A percentile compares a stretch with the other conserved stretches of the same genome.
Conservation (phyloP, 2,797 vertebrate genomes). For the Acanthis flammea region DNA sequence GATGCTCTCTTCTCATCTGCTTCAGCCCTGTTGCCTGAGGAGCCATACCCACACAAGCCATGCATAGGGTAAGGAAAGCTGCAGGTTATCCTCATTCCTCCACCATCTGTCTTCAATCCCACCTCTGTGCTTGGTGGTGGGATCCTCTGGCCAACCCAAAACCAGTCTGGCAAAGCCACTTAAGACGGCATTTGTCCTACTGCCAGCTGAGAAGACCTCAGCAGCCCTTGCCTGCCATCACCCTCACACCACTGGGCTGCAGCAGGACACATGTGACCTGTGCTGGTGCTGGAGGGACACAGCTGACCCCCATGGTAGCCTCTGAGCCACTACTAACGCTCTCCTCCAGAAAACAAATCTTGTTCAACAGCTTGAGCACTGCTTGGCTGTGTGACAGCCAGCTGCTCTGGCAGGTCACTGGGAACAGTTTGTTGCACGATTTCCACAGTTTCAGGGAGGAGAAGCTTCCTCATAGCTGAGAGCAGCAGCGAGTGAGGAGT, state of each 20-base stretch:
- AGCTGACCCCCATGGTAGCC: fast-evolving
- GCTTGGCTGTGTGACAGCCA: conserved; percentile 39
- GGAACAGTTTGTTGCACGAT: neutral
- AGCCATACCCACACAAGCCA: neutral
- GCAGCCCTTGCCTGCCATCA: neutral
- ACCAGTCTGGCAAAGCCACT: neutral
- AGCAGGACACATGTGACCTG: neutral
- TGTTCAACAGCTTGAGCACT: neutral
- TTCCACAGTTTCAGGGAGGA: conserved; percentile 49
- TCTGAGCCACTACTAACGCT: neutral
- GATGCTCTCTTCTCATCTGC: neutral
- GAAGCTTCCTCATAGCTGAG: conserved; percentile 57
- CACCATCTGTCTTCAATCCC: neutral
- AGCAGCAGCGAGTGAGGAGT: neutral
- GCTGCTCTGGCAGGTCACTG: conserved; percentile 37
- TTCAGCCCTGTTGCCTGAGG: neutral
- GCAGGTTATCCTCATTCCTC: neutral
- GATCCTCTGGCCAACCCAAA: neutral
- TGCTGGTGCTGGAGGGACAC: neutral
- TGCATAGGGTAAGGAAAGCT: neutral
- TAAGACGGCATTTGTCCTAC: neutral
- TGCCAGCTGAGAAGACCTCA: neutral
- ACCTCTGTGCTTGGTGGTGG: neutral
- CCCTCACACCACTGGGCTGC: neutral
- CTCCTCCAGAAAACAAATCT: neutral